These are phyloP conservation scores for Porites rus DNA, from an alignment of 92 coral and sea anemone species.

Conservation along the genomic window DNA sequence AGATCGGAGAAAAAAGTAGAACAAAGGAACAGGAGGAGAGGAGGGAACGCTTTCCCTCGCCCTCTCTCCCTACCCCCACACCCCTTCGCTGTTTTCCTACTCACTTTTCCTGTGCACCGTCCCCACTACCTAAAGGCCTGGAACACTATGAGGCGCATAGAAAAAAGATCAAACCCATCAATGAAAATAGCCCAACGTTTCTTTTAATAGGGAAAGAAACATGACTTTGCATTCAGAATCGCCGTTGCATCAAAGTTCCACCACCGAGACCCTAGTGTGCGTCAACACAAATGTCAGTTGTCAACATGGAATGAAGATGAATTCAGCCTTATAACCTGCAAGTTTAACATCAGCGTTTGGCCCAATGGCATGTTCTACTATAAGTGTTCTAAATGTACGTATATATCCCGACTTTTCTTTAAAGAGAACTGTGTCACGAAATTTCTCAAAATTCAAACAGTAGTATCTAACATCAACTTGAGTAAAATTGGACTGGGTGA, in stretches of 20 bases:
- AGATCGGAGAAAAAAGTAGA: no score
- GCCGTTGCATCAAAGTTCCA: conserved; percentile 71
- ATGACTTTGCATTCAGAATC: conserved; percentile 63
- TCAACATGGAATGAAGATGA: conserved; percentile 90
- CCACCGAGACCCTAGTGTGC: conserved; percentile 77
- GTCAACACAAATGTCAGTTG: conserved; percentile 84
- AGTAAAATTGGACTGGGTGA: no score
- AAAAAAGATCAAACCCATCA: background rate
- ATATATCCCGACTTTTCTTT: background rate
- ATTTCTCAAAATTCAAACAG: no score
- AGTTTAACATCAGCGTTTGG: conserved; percentile 84
- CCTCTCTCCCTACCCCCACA: no score
- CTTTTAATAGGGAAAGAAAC: conserved; percentile 71
- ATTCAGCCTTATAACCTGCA: conserved; percentile 80
- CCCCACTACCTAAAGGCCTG: no score
- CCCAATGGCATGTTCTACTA: conserved; percentile 97
- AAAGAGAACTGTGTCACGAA: no score
- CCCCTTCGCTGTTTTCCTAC: no score
- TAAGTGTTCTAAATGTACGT: conserved; percentile 91
- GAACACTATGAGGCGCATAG: no score
- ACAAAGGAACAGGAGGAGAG: no score
- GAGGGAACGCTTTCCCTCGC: no score
- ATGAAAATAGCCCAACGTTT: background rate
- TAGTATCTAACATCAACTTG: no score
- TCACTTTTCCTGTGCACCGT: no score